phyloP scores from a whole-genome alignment of 2,888 invertebrate genomes.

The Sarcophaga rosellei region DNA sequence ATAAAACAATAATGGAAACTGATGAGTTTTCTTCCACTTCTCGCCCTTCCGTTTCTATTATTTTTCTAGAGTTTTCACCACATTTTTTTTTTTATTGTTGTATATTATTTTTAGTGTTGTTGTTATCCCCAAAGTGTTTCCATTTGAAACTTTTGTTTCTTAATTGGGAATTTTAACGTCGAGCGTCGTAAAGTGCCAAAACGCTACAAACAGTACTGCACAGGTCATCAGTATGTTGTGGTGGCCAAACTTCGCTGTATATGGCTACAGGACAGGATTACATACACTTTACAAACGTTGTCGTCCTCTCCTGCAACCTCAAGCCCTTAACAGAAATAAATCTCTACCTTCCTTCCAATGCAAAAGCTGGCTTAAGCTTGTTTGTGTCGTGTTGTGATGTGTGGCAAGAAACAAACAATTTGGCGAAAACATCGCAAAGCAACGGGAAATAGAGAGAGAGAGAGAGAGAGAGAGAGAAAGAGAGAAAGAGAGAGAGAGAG shows the following conservation, averaged over 20 bases:
- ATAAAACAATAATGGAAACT: constrained; percentile 51
- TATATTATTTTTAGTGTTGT: not conserved
- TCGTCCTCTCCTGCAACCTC: not conserved
- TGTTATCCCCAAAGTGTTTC: constrained; percentile 4
- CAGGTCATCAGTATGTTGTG: constrained; percentile 51
- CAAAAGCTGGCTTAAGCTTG: not conserved
- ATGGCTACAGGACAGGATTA: constrained; percentile 37
- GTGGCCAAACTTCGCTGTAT: constrained; percentile 17
- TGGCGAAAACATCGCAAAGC: not conserved
- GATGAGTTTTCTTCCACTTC: constrained; percentile 28
- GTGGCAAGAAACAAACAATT: constrained; percentile 10
- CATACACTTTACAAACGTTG: constrained; percentile 12
- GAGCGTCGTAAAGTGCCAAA: not conserved
- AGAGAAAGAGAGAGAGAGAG: no score
- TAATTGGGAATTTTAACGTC: constrained; percentile 56
- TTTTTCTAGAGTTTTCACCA: constrained; percentile 18
- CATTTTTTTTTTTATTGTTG: not conserved
- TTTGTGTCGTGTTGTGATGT: constrained; percentile 16
- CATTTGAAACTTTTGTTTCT: constrained; percentile 33
- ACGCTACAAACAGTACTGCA: not conserved
- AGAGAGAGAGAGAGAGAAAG: no score
- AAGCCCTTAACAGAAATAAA: not conserved
- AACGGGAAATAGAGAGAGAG: no score
- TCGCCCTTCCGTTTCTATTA: constrained; percentile 1
- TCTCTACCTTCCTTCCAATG: no score